Conservation (phyloP, 2,888 invertebrate species). For the Stenolophus ochropezus region DNA sequence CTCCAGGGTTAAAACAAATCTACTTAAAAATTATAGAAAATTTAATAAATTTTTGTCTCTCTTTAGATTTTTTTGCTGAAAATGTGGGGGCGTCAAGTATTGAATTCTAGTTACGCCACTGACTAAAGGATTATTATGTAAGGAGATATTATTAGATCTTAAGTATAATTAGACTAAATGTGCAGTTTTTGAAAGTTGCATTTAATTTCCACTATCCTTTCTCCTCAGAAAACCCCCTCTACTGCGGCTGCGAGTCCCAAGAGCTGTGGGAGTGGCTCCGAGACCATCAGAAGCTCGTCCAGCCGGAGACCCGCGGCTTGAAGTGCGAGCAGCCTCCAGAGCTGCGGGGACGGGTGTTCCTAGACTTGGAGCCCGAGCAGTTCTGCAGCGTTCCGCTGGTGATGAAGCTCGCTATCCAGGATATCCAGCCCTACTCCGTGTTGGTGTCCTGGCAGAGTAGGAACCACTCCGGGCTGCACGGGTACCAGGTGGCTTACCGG, state of each 20-base stretch:
- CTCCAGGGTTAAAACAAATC: too few relatives aligned
- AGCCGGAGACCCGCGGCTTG: conserved; percentile 77
- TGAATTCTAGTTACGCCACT: too few relatives aligned
- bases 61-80: too few relatives aligned
- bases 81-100: too few relatives aligned
- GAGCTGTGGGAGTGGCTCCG: conserved; percentile 95
- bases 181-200: too few relatives aligned
- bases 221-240: conserved; percentile 85
- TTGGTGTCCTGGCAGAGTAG: conserved; percentile 93
- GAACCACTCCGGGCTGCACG: conserved; percentile 88
- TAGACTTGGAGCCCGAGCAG: conserved; percentile 86
- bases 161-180: too few relatives aligned
- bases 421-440: conserved; percentile 90
- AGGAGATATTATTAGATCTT: too few relatives aligned
- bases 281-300: conserved; percentile 87
- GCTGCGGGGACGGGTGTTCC: conserved; percentile 83
- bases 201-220: too few relatives aligned
- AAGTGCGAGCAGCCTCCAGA: conserved; percentile 90
- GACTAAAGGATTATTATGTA: too few relatives aligned
- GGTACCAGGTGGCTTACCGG: conserved; percentile 90
- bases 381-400: conserved; percentile 91
- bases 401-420: conserved; percentile 89
- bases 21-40: too few relatives aligned
- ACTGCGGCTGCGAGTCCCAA: conserved; percentile 92
- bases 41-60: too few relatives aligned